phyloP scores from a whole-genome alignment of 2,888 invertebrate species.

The Isotomurus palustris region DNA sequence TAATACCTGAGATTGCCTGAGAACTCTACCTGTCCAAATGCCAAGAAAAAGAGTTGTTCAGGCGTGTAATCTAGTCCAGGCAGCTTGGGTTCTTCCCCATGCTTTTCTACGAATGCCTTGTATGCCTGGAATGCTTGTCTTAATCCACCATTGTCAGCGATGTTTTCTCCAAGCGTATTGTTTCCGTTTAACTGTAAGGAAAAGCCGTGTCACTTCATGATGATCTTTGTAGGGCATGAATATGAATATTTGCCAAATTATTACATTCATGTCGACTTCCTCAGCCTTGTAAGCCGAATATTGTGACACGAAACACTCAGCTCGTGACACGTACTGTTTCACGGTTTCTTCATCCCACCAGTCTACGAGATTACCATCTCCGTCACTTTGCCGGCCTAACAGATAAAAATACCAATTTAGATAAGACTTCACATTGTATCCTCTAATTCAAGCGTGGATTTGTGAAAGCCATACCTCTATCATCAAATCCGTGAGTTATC shows the following conservation, averaged over 20 bases:
- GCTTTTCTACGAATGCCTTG: conserved; percentile 32
- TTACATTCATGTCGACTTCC: conserved; percentile 65
- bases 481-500: conserved; percentile 60
- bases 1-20: neutral
- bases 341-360: conserved; percentile 89
- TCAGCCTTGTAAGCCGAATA: conserved; percentile 83
- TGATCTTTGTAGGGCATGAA: too few species aligned
- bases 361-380: conserved; percentile 81
- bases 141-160: conserved; percentile 51
- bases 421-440: neutral
- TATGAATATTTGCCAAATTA: neutral
- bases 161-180: conserved; percentile 51
- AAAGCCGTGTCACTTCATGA: too few species aligned
- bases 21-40: conserved; percentile 49
- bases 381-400: conserved; percentile 81
- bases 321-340: conserved; percentile 72
- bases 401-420: neutral
- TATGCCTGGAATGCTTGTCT: conserved; percentile 45
- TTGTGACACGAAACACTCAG: conserved; percentile 86
- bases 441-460: neutral
- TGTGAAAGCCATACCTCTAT: conserved; percentile 23
- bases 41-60: conserved; percentile 52
- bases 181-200: conserved; percentile 73
- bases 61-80: conserved; percentile 48
- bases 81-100: conserved; percentile 43